Evolutionary conservation across 2,888 invertebrate species (phyloP), one percentile per base, ranked within the genome.

Genomic region (Frankliniella intonsa): DNA sequence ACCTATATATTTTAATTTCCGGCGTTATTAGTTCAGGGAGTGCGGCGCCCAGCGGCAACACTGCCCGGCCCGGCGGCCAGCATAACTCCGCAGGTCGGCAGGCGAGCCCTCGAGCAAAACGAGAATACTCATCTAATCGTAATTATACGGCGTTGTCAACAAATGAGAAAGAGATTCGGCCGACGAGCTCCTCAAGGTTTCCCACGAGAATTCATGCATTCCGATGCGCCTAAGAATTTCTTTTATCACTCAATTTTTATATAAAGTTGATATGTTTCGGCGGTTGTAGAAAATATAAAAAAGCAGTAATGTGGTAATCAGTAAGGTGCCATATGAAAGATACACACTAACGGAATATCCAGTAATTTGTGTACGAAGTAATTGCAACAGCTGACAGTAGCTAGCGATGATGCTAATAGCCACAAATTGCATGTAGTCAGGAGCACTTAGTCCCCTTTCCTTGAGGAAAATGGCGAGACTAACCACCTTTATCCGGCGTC

Each of bases 51-150:
- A 3, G 62, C 62, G 62, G 62, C 62, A 17, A 14, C 14, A 62
- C 7, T n/a, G 14, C 62, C 62, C 19, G 62, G n/a, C n/a, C 62
- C 17, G 62, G 62, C 62, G 17, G 38, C 38, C 38, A 38, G 5
- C 5, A 38, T 38, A 38, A 38, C 38, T 62, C 62, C 12, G 62
- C 14, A 22, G 69, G 69, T 12, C 69, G 25, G 25, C 69, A 76
- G 69, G 22, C 62, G 22, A 12, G 69, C 25, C 38, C 25, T 9
- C 69, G 69, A 76, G 69, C 69, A 76, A 76, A 76, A 76, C 69
- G 25, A 76, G 69, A 76, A 76, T 25, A 76, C 69, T 76, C 69
- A 76, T 76, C 69, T 76, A 76, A 76, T 76, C 69, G 69, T 76
- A 76, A 76, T 76, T 76, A 76, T 25, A 76, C 12, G 69, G 69